Base-by-base conservation (phyloP, 2,888 invertebrate species). In the Philopedon plagiatum region DNA sequence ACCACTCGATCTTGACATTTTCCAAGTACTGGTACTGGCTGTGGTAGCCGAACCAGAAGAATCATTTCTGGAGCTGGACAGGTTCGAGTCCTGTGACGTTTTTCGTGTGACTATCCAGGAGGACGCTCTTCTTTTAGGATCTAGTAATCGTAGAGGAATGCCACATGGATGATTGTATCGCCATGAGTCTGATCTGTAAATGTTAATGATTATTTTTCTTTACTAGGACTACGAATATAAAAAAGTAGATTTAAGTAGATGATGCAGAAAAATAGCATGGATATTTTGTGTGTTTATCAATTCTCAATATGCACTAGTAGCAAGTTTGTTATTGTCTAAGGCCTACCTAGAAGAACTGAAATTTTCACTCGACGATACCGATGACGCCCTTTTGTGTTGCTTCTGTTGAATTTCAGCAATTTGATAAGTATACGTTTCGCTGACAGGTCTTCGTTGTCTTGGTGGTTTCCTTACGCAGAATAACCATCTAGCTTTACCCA, bases 81-180 rank as follows among this genome's bases (percentile, higher is more conserved):
- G 86, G 85, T 95, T 96, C 4, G 96, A 96, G 83, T 97, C 96
- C 84, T 96, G 96, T 9, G 95, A 95, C 0, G 96, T 94, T 86
- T 96, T 96, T 62, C 96, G 88, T n/a, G 95, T 94, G 23, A 96
- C 93, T 73, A 95, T 87, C 96, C 96, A 96, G 0, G 95, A 94
- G 0, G 95, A 93, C 56, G 95, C 93, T 76, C 95, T 89, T 63
- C 95, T 88, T 81, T 94, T 91, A 0, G 93, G 92, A 77, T 93
- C 93, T 44, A 93, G 86, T 76, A 93, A 85, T 65, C 92, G 87
- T 75, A 93, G 84, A 0, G 95, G 94, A 64, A 95, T 93, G 57
- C 93, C 91, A 78, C 94, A 94, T 83, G 91, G 90, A 49, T 90
- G 90, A 66, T 89, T 88, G 82, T 93, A 93, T 1, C 92, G 87